Conservation (phyloP, 2,113 vertebrate genomes). For the Brachyhypopomus gauderio region DNA sequence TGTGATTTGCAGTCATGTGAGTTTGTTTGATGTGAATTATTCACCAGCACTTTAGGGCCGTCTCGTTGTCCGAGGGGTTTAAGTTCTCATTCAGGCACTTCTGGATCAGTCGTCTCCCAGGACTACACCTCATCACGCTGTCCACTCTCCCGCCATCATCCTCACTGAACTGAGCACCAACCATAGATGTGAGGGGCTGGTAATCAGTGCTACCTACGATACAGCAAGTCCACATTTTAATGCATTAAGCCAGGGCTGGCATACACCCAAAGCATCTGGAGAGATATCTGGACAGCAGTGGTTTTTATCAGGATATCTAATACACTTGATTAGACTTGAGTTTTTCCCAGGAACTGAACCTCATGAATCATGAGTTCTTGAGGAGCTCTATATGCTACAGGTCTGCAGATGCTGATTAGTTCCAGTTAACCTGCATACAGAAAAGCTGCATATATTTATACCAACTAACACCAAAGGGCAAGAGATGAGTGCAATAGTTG, state of each 20-base stretch:
- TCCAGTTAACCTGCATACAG: background rate
- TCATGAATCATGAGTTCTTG: background rate
- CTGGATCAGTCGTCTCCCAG: slow-evolving; percentile 5
- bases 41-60: slow-evolving; percentile 17
- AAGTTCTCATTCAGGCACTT: slow-evolving; percentile 16
- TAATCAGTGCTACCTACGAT: slow-evolving; percentile 34
- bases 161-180: slow-evolving; percentile 22
- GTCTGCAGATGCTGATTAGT: too few species aligned
- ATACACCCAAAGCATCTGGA: slow-evolving; percentile 1
- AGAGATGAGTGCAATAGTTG: background rate
- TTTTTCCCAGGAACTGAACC: background rate
- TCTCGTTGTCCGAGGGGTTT: background rate
- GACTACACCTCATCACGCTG: slow-evolving; percentile 18
- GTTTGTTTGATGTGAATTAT: slow-evolving; percentile 9
- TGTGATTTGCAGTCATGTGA: slow-evolving; percentile 2
- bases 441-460: background rate
- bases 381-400: too few species aligned
- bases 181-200: slow-evolving; percentile 28
- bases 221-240: slow-evolving; percentile 7
- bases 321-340: background rate
- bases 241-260: slow-evolving; percentile 25
- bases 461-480: slow-evolving; percentile 13
- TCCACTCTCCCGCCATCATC: slow-evolving; percentile 5
- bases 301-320: background rate
- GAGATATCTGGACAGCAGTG: background rate